Evolutionary conservation across 1,140 invertebrate species (phyloP).

Genomic region (Drosophila pseudoobscura): DNA sequence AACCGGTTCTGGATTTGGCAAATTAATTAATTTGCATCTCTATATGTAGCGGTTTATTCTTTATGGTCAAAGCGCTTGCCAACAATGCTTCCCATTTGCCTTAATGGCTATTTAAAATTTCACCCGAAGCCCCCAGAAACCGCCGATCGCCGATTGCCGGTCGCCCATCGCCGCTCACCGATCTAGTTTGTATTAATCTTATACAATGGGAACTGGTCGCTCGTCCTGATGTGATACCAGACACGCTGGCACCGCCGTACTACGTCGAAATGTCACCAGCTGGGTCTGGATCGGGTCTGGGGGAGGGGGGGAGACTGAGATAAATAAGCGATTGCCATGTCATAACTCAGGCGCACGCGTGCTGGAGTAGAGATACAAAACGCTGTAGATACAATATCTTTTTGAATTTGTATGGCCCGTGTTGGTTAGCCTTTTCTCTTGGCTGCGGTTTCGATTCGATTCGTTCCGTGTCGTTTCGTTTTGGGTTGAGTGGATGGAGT

Average conservation of each 20-base stretch:
- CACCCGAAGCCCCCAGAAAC: constrained; percentile 43
- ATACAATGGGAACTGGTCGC: constrained; percentile 53
- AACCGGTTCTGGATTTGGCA: constrained; percentile 45
- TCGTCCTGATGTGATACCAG: constrained; percentile 61
- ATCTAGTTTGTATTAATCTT: constrained; percentile 64
- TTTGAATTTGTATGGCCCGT: constrained; percentile 64
- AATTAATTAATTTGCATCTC: constrained; percentile 77
- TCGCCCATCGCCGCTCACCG: neutral
- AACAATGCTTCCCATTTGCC: constrained; percentile 67
- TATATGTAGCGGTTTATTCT: constrained; percentile 66
- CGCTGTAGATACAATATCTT: constrained; percentile 43
- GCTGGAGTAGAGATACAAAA: constrained; percentile 51
- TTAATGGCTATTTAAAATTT: constrained; percentile 78
- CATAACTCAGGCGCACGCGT: constrained; percentile 77
- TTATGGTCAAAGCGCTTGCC: constrained; percentile 51
- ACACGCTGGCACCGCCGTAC: constrained; percentile 66
- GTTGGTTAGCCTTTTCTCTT: constrained; percentile 27
- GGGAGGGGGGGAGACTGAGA: constrained; percentile 8
- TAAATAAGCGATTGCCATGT: constrained; percentile 46
- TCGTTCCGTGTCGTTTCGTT: constrained; percentile 23
- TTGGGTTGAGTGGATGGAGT: constrained; percentile 31
- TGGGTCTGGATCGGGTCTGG: neutral
- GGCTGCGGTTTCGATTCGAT: constrained; percentile 19
- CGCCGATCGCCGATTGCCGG: neutral
- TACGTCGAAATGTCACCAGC: constrained; percentile 50